These are phyloP conservation scores for Dione juno DNA, from an alignment of 2,888 invertebrate species.

Conservation along the genomic window DNA sequence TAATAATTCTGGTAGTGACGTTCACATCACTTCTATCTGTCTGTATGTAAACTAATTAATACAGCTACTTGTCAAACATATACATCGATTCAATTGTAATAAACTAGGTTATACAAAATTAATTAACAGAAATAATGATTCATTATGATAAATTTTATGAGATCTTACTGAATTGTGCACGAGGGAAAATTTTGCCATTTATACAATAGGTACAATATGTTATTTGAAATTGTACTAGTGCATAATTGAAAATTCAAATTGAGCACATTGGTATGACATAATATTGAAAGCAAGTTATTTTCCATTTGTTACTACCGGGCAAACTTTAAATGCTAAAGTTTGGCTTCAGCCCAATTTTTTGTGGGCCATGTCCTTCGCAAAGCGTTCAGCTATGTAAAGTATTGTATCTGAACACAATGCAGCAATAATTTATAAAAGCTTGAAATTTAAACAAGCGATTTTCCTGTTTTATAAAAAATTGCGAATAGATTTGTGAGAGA, in stretches of 20 bases:
- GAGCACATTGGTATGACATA: background rate
- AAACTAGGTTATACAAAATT: background rate
- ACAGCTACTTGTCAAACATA: slow-evolving; percentile 16
- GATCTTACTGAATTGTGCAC: background rate
- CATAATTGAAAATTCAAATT: background rate
- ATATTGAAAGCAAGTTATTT: slow-evolving; percentile 49
- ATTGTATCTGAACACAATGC: slow-evolving; percentile 49
- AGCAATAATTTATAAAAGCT: slow-evolving; percentile 39
- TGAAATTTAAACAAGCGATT: slow-evolving; percentile 27
- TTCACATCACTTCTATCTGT: slow-evolving; percentile 7
- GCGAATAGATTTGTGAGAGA: slow-evolving; percentile 3
- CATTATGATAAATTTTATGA: no score
- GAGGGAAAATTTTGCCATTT: background rate
- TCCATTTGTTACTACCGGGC: slow-evolving; percentile 60
- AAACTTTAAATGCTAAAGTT: slow-evolving; percentile 51
- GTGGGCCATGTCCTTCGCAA: slow-evolving; percentile 55
- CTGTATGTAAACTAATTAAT: slow-evolving; percentile 16
- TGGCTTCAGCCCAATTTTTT: slow-evolving; percentile 66
- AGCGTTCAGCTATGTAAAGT: slow-evolving; percentile 51
- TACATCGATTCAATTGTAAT: background rate
- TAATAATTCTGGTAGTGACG: slow-evolving; percentile 20
- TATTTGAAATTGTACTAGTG: background rate
- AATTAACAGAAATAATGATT: background rate
- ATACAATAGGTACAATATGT: background rate
- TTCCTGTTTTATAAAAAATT: slow-evolving; percentile 29